These are phyloP conservation scores for Pachydiplax longipennis DNA, from an alignment of 2,888 invertebrate genomes.

Conservation along the genomic window DNA sequence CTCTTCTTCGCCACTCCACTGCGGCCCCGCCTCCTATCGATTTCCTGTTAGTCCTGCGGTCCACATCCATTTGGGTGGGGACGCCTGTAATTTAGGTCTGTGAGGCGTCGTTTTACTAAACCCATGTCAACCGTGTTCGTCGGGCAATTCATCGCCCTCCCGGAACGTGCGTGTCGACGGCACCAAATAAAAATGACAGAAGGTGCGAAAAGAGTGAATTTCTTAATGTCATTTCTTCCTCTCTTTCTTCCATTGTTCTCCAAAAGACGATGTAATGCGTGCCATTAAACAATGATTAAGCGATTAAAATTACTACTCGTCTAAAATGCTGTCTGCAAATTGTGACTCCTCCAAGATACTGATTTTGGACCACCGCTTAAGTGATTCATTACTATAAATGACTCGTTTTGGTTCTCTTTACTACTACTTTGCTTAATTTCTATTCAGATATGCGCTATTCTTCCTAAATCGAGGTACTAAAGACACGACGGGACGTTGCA, in stretches of 20 bases:
- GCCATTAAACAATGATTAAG: neutral
- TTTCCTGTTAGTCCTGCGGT: constrained; percentile 48
- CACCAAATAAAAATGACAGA: constrained; percentile 7
- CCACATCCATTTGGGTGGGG: constrained; percentile 21
- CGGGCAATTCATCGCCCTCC: constrained; percentile 29
- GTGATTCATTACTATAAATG: neutral
- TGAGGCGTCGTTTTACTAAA: constrained; percentile 42
- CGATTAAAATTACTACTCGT: neutral
- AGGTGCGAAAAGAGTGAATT: neutral
- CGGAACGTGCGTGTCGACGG: constrained; percentile 28
- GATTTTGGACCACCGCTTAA: neutral
- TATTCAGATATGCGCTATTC: too few species aligned
- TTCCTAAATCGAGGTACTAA: too few species aligned
- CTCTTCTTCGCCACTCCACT: neutral
- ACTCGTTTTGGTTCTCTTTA: neutral
- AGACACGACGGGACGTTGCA: too few species aligned
- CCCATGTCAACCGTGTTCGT: constrained; percentile 45
- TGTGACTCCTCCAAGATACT: neutral
- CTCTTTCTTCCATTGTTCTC: neutral
- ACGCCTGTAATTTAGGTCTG: constrained; percentile 42
- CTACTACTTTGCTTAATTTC: too few species aligned
- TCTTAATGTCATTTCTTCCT: neutral
- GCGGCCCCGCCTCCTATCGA: constrained; percentile 42
- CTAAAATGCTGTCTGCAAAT: neutral
- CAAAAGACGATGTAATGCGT: neutral